Evolutionary conservation across 1,140 invertebrate genomes (phyloP), one percentile per base, ranked within the genome.

Genomic region (Drosophila sproati): DNA sequence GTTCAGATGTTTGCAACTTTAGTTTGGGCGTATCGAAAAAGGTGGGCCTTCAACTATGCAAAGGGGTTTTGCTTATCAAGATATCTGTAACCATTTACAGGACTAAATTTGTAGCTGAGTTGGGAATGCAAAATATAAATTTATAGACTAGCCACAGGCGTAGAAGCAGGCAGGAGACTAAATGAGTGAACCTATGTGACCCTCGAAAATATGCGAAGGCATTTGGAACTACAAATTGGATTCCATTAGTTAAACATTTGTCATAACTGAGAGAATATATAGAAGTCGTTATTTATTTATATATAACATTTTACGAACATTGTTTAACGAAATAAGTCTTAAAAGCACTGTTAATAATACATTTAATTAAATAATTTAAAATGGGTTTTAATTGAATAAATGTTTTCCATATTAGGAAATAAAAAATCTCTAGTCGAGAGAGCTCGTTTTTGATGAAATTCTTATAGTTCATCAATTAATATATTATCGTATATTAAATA

Each of bases 21-120:
- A 29, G 48, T 48, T 55, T 48, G 47, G 39, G 29, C 20, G 20
- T 41, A 20, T 67, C 6, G 48, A 29, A 39, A 45, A 64, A 48
- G 34, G 59, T 66, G 37, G 51, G 37, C 57, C 57, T 70, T 70
- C 56, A 78, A 75, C 72, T 78, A 75, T 71, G 78, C 66, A 66
- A 54, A 63, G 56, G 43, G 39, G 47, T 74, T 74, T 63, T 64
- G 54, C 29, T 52, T 70, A 69, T 73, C 52, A 57, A 55, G 32
- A 67, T 71, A 39, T 55, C 12, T 66, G 50, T 57, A 55, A 10
- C 45, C 70, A 56, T 66, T 72, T 67, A 2, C 20, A 48, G 43
- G 12, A 59, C 43, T n/a, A 47, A 48, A 67, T 32, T 67, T 64
- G 10, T 32, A 43, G 28, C 35, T 47, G 39, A 47, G 32, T 47